Evolutionary conservation across 2,888 invertebrate species (phyloP).

Genomic region (Drosophila nr. fundita): DNA sequence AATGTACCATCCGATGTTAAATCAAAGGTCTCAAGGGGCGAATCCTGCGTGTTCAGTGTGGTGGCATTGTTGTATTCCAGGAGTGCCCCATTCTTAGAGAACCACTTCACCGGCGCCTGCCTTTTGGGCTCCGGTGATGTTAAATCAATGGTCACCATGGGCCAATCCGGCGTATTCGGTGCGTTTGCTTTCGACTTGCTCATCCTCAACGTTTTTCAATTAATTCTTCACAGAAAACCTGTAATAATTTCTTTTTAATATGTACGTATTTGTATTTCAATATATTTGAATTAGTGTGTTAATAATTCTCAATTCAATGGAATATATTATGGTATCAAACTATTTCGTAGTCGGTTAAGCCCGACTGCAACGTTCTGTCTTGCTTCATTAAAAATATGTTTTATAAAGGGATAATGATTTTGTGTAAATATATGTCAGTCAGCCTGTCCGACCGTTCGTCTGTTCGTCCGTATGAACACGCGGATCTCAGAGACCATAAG

Average conservation of each 20-base stretch:
- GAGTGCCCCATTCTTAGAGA: too few species aligned
- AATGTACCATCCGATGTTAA: too few species aligned
- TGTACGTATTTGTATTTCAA: conserved; percentile 6
- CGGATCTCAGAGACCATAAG: not conserved
- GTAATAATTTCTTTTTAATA: conserved; percentile 26
- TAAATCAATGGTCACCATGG: conserved; percentile 90
- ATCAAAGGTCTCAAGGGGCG: conserved; percentile 92
- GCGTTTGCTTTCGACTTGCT: conserved; percentile 83
- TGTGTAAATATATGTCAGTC: not conserved
- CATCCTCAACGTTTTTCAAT: conserved; percentile 47
- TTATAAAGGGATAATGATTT: not conserved
- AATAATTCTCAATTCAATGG: not conserved
- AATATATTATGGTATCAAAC: too few species aligned
- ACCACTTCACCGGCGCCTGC: conserved; percentile 84
- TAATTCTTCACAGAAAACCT: conserved; percentile 33
- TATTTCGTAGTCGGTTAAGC: too few species aligned
- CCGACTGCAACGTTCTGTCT: too few species aligned
- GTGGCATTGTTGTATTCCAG: conserved; percentile 94
- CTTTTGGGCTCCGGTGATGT: conserved; percentile 85
- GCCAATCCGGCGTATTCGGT: conserved; percentile 89
- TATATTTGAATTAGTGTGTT: conserved; percentile 17
- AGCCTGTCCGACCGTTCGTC: not conserved
- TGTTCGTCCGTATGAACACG: not conserved
- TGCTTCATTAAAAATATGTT: too few species aligned
- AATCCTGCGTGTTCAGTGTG: conserved; percentile 89